Percentiles rank a stretch among this genome's conserved stretches.
These are phyloP conservation scores for Brachirus orientalis DNA, from an alignment of 2,113 vertebrate genomes.

Conservation along the genomic window DNA sequence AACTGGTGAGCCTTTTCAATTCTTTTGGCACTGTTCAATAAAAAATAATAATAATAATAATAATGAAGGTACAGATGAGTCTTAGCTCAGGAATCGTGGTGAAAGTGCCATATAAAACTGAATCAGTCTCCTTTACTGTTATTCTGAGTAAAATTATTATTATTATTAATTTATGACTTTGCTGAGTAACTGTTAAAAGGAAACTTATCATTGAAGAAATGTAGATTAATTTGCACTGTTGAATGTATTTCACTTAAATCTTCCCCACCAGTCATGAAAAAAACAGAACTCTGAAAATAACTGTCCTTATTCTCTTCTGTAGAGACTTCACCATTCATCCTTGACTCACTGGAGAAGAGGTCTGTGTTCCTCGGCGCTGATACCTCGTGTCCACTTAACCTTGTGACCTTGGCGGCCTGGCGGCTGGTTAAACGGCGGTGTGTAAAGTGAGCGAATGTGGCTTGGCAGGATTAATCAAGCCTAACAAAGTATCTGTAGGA, in stretches of 20 bases:
- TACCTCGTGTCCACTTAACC: slow-evolving; percentile 67
- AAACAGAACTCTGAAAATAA: background rate
- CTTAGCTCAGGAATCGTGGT: slow-evolving; percentile 24
- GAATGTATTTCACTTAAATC: too few species aligned
- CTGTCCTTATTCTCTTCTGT: background rate
- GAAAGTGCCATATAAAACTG: slow-evolving; percentile 12
- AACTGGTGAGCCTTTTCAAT: background rate
- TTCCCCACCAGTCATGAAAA: too few species aligned
- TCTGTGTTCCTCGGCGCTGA: slow-evolving; percentile 17
- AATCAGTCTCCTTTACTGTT: background rate
- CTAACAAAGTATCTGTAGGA: slow-evolving; percentile 68
- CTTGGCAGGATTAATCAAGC: slow-evolving; percentile 69
- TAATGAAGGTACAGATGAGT: slow-evolving; percentile 2
- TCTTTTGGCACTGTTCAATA: background rate
- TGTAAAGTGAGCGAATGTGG: slow-evolving; percentile 60
- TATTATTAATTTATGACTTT: slow-evolving; percentile 2
- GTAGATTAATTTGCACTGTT: too few species aligned
- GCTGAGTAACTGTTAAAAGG: too few species aligned
- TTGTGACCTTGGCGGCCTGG: slow-evolving; percentile 42
- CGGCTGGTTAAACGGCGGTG: slow-evolving; percentile 44
- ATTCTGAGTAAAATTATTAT: slow-evolving; percentile 6
- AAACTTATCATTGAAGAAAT: too few species aligned
- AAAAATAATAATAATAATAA: too few species aligned
- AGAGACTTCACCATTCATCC: slow-evolving; percentile 6
- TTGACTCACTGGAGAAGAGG: slow-evolving; percentile 43